Conservation (phyloP, 2,113 vertebrate species). For the Ictalurus furcatus region DNA sequence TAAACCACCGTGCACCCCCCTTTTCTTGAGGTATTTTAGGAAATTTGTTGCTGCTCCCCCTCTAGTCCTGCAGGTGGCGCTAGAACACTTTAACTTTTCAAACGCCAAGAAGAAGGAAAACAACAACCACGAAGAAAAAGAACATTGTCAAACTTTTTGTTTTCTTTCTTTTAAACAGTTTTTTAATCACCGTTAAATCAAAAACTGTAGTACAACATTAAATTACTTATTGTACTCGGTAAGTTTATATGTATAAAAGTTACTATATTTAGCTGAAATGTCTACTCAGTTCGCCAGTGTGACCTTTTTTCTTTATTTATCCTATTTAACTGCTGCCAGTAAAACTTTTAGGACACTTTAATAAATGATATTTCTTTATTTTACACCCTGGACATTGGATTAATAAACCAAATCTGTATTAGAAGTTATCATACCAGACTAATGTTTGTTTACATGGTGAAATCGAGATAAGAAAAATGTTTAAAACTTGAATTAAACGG, state of each 20-base stretch:
- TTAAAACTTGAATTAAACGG: not conserved
- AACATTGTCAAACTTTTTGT: not conserved
- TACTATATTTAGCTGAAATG: not conserved
- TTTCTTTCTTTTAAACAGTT: no score
- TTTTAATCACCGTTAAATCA: no score
- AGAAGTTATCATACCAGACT: not conserved
- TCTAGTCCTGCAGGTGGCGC: not conserved
- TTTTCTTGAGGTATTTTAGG: not conserved
- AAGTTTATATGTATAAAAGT: not conserved
- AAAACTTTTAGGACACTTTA: not conserved
- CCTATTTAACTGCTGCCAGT: not conserved
- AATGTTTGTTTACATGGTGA: not conserved
- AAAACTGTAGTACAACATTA: not conserved
- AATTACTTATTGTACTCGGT: not conserved
- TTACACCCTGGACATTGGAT: not conserved
- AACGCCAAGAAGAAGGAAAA: not conserved
- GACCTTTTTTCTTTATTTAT: not conserved
- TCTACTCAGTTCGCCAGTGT: not conserved
- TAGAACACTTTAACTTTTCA: not conserved
- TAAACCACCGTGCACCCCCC: no score
- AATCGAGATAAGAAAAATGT: not conserved
- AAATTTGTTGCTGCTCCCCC: not conserved
- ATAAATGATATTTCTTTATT: not conserved
- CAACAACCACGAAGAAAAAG: not conserved
- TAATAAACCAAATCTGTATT: not conserved